phyloP scores from a whole-genome alignment of 2,797 vertebrate species.

The Onychomys arenicola region DNA sequence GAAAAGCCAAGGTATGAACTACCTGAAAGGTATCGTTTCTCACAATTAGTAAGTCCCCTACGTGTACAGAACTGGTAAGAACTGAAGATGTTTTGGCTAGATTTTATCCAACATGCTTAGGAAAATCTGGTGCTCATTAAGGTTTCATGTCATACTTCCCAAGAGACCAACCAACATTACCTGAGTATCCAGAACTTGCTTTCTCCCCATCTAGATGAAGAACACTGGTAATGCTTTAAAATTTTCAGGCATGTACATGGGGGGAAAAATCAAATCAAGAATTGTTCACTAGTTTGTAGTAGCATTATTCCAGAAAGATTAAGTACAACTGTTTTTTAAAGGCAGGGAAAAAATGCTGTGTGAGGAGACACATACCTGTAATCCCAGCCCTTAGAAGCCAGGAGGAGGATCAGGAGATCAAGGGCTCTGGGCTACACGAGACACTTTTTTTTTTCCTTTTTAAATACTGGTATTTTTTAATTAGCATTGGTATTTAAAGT shows the following conservation, averaged over 20 bases:
- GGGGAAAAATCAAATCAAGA: background rate
- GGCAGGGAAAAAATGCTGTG: background rate
- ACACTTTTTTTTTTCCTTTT: background rate
- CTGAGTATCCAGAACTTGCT: background rate
- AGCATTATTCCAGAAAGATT: background rate
- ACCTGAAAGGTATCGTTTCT: constrained; percentile 35
- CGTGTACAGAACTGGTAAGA: background rate
- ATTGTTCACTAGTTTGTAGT: background rate
- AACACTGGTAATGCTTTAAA: background rate
- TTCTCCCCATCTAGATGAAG: background rate
- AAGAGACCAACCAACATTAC: background rate
- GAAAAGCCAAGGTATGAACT: constrained; percentile 91
- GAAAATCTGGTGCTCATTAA: constrained; percentile 40
- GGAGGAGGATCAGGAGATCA: background rate
- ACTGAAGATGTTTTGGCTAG: background rate
- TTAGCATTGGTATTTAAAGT: constrained; percentile 26
- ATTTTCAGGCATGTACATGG: background rate
- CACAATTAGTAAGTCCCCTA: background rate
- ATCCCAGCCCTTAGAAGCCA: background rate
- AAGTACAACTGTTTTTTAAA: background rate
- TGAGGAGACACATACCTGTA: background rate
- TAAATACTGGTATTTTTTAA: constrained; percentile 13
- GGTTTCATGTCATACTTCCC: constrained; percentile 13
- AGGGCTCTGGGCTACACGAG: background rate
- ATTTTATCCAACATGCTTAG: background rate